Conservation (phyloP, 2,888 invertebrate genomes). For the Laothoe populi region DNA sequence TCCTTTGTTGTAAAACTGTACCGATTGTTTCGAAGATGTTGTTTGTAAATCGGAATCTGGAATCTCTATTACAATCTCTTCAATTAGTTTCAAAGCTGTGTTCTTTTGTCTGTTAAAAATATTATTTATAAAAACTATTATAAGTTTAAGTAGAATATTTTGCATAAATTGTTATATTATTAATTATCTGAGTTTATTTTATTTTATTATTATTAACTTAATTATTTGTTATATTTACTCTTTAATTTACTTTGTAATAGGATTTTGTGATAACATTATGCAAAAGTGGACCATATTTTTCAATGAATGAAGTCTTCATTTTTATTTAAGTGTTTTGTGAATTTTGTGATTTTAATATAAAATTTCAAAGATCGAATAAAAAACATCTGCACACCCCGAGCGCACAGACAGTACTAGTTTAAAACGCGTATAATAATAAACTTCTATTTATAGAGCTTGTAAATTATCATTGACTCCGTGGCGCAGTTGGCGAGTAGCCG, state of each 20-base stretch:
- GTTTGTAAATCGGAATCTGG: constrained; percentile 17
- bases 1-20: constrained; percentile 16
- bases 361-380: not conserved
- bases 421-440: not conserved
- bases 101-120: constrained; percentile 4
- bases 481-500: too few relatives aligned
- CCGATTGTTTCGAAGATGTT: not conserved
- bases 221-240: not conserved
- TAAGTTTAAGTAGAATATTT: not conserved
- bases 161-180: not conserved
- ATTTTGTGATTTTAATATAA: too few relatives aligned
- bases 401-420: not conserved
- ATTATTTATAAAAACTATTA: not conserved
- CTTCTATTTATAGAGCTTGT: constrained; percentile 1
- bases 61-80: not conserved
- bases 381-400: not conserved
- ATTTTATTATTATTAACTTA: not conserved
- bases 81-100: not conserved
- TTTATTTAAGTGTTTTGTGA: too few relatives aligned
- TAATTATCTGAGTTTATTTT: not conserved
- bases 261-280: too few relatives aligned
- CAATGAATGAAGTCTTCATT: too few relatives aligned
- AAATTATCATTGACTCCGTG: too few relatives aligned
- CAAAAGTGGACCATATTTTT: too few relatives aligned
- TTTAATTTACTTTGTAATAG: not conserved